Evolutionary conservation across 2,888 invertebrate genomes (phyloP).

Genomic region (Leptinotarsa juncta): DNA sequence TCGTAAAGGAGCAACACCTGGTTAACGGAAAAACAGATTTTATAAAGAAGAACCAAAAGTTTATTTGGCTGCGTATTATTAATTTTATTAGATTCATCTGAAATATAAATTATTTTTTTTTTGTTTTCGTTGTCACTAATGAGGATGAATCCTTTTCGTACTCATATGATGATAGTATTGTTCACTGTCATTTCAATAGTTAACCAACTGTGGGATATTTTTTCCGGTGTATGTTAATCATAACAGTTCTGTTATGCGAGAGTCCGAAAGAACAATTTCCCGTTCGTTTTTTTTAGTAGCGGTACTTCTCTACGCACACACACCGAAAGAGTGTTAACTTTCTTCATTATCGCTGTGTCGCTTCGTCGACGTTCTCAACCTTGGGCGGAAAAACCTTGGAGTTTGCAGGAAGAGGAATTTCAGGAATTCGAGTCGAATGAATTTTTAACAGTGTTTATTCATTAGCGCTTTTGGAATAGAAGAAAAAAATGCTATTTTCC

Average conservation of each 20-base stretch:
- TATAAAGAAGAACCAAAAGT: no score
- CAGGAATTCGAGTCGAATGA: neutral
- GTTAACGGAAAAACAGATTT: no score
- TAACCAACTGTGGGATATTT: neutral
- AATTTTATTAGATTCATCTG: no score
- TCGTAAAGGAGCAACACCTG: no score
- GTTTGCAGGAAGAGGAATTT: neutral
- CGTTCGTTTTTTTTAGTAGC: neutral
- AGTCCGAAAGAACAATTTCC: no score
- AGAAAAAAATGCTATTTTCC: neutral
- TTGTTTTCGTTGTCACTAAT: no score
- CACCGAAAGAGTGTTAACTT: constrained; percentile 8
- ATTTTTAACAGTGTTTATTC: neutral
- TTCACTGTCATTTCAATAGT: no score
- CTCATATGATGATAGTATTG: no score
- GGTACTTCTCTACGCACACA: neutral
- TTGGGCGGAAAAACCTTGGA: neutral
- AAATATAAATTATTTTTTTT: no score
- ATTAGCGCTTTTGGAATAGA: neutral
- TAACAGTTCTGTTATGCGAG: neutral
- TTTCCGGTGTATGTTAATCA: neutral
- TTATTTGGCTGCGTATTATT: no score
- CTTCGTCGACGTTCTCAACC: constrained; percentile 12
- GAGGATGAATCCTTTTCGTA: no score
- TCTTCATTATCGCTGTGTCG: neutral